Conservation (phyloP, 2,888 invertebrate genomes). For the Hypolimnas misippus region DNA sequence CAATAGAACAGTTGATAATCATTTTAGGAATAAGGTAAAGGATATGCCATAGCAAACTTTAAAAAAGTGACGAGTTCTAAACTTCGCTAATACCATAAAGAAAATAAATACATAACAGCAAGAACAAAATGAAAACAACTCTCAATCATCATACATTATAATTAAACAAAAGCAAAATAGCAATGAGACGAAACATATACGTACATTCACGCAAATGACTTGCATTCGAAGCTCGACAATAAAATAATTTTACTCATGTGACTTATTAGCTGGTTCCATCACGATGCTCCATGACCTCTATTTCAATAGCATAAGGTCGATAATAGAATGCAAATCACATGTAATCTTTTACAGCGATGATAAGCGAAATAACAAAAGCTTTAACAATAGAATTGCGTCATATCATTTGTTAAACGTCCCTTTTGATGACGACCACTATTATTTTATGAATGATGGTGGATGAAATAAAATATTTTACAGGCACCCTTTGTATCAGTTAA, state of each 20-base stretch:
- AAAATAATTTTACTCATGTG: slow-evolving; percentile 83
- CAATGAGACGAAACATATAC: slow-evolving; percentile 50
- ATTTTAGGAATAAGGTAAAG: no score
- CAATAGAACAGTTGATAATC: no score
- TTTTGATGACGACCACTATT: slow-evolving; percentile 80
- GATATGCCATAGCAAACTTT: no score
- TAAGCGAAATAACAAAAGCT: slow-evolving; percentile 77
- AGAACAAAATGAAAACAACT: no score
- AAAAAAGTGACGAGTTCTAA: no score
- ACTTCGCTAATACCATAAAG: no score
- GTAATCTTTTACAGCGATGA: slow-evolving; percentile 41
- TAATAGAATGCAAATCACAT: slow-evolving; percentile 10
- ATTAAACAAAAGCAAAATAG: slow-evolving; percentile 7
- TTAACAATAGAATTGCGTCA: slow-evolving; percentile 79
- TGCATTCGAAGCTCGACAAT: slow-evolving; percentile 75
- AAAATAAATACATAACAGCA: no score
- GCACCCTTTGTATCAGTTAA: slow-evolving; percentile 30
- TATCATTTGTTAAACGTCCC: slow-evolving; percentile 84
- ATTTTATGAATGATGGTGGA: slow-evolving; percentile 78
- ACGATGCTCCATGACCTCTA: slow-evolving; percentile 40
- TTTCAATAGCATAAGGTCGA: neutral
- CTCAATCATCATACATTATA: neutral
- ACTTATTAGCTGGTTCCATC: slow-evolving; percentile 78
- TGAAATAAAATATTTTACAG: slow-evolving; percentile 56
- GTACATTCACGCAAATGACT: slow-evolving; percentile 60